Evolutionary conservation across 2,113 vertebrate species (phyloP).

Genomic region (Drymodes brunneopygia): DNA sequence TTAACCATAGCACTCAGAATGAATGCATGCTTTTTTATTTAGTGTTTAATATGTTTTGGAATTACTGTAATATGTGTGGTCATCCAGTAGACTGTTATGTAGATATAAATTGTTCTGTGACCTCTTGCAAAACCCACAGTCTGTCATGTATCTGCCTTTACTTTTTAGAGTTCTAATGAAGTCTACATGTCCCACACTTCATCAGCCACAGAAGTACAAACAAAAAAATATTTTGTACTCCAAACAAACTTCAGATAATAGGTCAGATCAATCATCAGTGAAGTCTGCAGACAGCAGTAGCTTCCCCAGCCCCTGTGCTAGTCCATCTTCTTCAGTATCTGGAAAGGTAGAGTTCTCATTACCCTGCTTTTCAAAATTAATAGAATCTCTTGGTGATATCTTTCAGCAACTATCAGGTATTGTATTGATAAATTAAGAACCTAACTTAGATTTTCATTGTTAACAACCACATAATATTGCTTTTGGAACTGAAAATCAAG

Average conservation of each 20-base stretch:
- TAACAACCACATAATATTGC: background rate
- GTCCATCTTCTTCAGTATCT: conserved; percentile 70
- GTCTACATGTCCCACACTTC: conserved; percentile 40
- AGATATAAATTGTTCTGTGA: background rate
- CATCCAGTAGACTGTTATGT: background rate
- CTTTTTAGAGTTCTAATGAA: conserved; percentile 64
- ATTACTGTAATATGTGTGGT: background rate
- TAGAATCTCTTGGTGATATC: background rate
- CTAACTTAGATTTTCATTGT: background rate
- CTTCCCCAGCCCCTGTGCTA: conserved; percentile 73
- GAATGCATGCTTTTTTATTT: background rate
- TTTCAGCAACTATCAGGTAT: background rate
- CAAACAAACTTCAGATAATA: conserved; percentile 69
- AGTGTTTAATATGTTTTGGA: background rate
- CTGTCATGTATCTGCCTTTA: background rate
- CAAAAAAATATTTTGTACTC: conserved; percentile 60
- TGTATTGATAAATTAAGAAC: background rate
- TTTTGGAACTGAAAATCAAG: background rate
- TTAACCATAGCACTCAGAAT: background rate
- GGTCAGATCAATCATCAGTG: conserved; percentile 67
- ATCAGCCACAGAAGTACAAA: conserved; percentile 68
- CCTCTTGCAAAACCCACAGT: background rate
- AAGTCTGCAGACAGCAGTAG: conserved; percentile 71
- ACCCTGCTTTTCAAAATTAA: background rate
- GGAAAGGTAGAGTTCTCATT: conserved; percentile 74